Evolutionary conservation across 2,113 vertebrate species (phyloP).

Genomic region (Aegithalos caudatus): DNA sequence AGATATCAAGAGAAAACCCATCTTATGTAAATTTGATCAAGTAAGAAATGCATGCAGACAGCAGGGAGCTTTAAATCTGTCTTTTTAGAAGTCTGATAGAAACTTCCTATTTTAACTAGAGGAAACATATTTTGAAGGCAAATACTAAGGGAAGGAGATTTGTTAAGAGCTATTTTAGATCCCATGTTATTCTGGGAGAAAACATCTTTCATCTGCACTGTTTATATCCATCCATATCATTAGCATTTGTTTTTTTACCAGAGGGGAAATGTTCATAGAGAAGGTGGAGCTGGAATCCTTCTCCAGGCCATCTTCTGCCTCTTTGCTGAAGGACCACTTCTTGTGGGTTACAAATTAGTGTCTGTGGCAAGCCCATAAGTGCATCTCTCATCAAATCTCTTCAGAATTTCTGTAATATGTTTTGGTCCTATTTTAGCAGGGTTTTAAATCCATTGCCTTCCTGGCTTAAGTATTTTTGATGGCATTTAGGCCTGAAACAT

Average conservation of each 20-base stretch:
- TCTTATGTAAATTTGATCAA: slow-evolving; percentile 5
- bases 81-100: neutral
- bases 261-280: neutral
- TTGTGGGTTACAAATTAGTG: neutral
- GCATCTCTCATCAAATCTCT: neutral
- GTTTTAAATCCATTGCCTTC: neutral
- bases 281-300: neutral
- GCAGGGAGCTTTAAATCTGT: neutral
- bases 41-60: neutral
- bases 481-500: neutral
- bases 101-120: neutral
- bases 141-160: neutral
- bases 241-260: neutral
- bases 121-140: neutral
- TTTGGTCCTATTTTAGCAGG: neutral
- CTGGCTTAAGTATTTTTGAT: neutral
- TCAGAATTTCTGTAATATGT: neutral
- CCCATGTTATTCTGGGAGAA: neutral
- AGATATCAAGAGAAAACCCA: neutral
- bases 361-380: neutral
- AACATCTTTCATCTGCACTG: neutral
- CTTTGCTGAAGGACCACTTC: neutral
- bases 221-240: neutral
- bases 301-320: neutral
- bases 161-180: neutral